Evolutionary conservation across 1,140 invertebrate species (phyloP).

Genomic region (Aporrectodea caliginosa): DNA sequence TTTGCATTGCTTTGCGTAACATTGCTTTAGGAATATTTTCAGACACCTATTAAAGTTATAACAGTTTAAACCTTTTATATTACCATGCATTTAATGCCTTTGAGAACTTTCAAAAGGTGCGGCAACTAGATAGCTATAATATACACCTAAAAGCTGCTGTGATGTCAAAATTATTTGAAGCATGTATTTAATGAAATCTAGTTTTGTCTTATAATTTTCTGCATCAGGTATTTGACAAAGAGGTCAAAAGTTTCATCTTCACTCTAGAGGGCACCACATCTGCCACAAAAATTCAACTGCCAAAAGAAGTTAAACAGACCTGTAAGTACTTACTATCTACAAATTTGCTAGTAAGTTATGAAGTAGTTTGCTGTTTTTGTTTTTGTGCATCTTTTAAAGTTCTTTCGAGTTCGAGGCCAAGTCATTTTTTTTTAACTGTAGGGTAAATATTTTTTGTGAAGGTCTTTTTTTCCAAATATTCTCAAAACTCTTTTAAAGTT

Average conservation of each 20-base stretch:
- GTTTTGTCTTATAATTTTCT: too few relatives aligned
- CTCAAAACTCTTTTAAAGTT: too few relatives aligned
- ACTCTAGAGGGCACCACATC: slow-evolving; percentile 45
- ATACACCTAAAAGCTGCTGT: not conserved
- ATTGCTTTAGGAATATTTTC: too few relatives aligned
- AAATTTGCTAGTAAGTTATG: not conserved
- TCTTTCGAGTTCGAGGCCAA: too few relatives aligned
- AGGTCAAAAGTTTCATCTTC: slow-evolving; percentile 50
- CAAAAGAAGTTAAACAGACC: slow-evolving; percentile 43
- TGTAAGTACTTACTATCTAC: slow-evolving; percentile 27
- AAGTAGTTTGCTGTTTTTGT: too few relatives aligned
- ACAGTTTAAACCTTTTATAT: not conserved
- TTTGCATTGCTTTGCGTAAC: too few relatives aligned
- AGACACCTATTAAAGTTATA: not conserved
- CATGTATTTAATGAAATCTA: not conserved
- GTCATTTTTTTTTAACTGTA: too few relatives aligned
- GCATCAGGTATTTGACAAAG: slow-evolving; percentile 49
- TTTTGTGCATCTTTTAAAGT: too few relatives aligned
- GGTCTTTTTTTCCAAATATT: too few relatives aligned
- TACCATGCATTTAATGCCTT: not conserved
- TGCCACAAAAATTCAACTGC: slow-evolving; percentile 47
- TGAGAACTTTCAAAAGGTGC: not conserved
- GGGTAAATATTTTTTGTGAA: too few relatives aligned
- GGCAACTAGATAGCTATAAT: not conserved
- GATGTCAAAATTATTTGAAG: not conserved